Percentiles rank a stretch among this genome's conserved stretches.
Evolutionary conservation across 1,140 invertebrate species (phyloP).

Genomic region (Meteorus sp.): DNA sequence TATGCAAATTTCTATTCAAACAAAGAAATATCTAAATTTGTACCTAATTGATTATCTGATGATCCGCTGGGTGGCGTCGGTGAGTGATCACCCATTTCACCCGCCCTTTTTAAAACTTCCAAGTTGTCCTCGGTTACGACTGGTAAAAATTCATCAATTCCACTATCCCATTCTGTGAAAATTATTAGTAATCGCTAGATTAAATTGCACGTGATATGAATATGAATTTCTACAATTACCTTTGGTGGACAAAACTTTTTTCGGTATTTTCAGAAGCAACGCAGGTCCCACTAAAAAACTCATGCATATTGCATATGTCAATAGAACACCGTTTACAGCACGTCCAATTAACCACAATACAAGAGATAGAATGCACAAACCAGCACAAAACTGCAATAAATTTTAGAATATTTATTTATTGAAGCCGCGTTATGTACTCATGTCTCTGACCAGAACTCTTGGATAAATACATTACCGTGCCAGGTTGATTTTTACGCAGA

Average conservation of each 20-base stretch:
- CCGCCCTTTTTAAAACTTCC: constrained; percentile 50
- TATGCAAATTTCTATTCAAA: constrained; percentile 10
- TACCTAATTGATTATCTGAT: constrained; percentile 45
- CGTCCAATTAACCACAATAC: constrained; percentile 46
- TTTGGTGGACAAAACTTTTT: constrained; percentile 35
- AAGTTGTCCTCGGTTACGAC: constrained; percentile 53
- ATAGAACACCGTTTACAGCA: constrained; percentile 40
- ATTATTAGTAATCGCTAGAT: constrained; percentile 2
- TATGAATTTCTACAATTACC: constrained; percentile 27
- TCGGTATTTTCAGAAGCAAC: constrained; percentile 42
- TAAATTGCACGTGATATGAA: not conserved
- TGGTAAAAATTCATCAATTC: constrained; percentile 57
- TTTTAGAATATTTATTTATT: too few species aligned
- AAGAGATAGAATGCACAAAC: constrained; percentile 42
- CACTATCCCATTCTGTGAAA: constrained; percentile 52
- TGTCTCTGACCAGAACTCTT: not conserved
- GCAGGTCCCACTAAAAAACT: constrained; percentile 44
- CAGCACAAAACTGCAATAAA: constrained; percentile 43
- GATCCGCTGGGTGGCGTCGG: constrained; percentile 44
- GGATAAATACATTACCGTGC: constrained; percentile 44
- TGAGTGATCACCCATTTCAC: constrained; percentile 52
- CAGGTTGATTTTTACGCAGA: constrained; percentile 48
- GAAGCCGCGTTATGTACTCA: too few species aligned
- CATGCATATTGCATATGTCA: constrained; percentile 48
- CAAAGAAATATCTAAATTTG: constrained; percentile 1